These are phyloP conservation scores for Glaucopsyche alexis DNA, from an alignment of 2,888 invertebrate species.

Conservation along the genomic window DNA sequence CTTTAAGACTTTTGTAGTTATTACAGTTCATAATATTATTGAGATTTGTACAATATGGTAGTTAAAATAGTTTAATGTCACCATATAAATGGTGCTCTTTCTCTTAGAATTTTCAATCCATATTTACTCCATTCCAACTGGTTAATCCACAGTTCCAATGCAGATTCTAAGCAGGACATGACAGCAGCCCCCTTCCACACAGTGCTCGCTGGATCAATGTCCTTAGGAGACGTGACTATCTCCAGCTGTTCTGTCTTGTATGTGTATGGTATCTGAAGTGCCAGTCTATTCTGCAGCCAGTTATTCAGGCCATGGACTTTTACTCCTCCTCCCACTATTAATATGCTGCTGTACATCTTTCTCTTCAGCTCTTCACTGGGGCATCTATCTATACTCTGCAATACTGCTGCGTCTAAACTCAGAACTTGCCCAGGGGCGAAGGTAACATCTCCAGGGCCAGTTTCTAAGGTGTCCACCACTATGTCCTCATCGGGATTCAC, in stretches of 20 bases:
- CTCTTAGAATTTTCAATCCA: conserved; percentile 91
- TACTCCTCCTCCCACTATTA: conserved; percentile 95
- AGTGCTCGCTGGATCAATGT: conserved; percentile 93
- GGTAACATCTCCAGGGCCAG: conserved; percentile 82
- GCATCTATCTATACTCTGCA: conserved; percentile 95
- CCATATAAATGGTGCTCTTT: conserved; percentile 96
- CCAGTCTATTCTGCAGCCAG: conserved; percentile 93
- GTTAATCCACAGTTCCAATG: conserved; percentile 95
- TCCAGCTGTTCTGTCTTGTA: conserved; percentile 91
- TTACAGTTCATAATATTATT: too few relatives aligned
- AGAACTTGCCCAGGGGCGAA: conserved; percentile 89
- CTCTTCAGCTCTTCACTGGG: conserved; percentile 92
- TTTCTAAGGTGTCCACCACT: conserved; percentile 83
- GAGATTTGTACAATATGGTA: background rate
- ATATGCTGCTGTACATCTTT: conserved; percentile 95
- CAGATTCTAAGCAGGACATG: conserved; percentile 94
- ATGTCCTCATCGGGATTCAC: conserved; percentile 84
- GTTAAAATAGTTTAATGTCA: conserved; percentile 50
- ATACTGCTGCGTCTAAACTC: conserved; percentile 93
- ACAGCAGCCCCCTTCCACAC: conserved; percentile 98
- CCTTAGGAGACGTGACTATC: conserved; percentile 93
- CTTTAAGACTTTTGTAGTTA: too few relatives aligned
- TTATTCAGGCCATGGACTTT: conserved; percentile 90
- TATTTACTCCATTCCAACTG: conserved; percentile 91
- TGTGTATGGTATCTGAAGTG: conserved; percentile 89